These are phyloP conservation scores for Astatotilapia flaviijosephi DNA, from an alignment of 2,113 vertebrate species.

Conservation along the genomic window DNA sequence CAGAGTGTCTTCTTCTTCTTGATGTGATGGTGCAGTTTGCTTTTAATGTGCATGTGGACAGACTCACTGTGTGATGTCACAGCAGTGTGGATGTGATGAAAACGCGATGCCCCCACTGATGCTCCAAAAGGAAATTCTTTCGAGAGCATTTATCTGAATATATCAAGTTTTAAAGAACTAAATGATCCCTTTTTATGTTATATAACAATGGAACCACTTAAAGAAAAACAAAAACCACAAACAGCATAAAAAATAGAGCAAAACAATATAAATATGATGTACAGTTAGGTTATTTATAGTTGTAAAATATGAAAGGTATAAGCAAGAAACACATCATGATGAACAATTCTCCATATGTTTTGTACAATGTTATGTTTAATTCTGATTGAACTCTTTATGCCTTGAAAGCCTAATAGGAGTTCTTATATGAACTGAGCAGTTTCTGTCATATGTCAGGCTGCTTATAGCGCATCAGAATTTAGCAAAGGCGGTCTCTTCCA, in stretches of 20 bases:
- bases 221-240: background rate
- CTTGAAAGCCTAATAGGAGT: background rate
- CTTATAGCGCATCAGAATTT: background rate
- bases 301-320: background rate
- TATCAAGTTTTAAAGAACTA: background rate
- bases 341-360: background rate
- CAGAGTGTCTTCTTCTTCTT: slow-evolving; percentile 5
- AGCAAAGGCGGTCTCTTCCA: background rate
- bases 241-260: background rate
- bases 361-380: background rate
- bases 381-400: background rate
- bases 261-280: background rate
- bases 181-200: background rate
- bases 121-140: background rate
- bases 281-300: background rate
- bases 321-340: background rate
- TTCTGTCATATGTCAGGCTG: background rate
- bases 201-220: background rate
- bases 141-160: background rate
- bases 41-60: slow-evolving; percentile 30
- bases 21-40: slow-evolving; percentile 11
- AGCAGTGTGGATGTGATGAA: background rate
- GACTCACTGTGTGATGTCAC: background rate
- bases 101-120: background rate
- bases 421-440: background rate